Evolutionary conservation across 2,797 vertebrate genomes (phyloP).

Genomic region (Clamator glandarius): DNA sequence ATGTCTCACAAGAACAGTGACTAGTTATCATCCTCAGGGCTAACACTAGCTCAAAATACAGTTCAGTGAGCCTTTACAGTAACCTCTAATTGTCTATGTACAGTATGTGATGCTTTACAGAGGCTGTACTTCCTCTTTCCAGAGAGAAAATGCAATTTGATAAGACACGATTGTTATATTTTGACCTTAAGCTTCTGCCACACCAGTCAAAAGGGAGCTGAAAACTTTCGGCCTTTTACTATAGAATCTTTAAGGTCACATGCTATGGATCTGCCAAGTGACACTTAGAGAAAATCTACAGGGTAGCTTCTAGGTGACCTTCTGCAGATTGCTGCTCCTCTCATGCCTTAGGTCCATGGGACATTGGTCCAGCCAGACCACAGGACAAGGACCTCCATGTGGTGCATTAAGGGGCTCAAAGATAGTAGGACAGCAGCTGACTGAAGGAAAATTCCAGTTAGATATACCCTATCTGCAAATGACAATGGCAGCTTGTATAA

Average conservation of each 20-base stretch:
- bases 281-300: not conserved
- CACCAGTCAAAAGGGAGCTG: constrained; percentile 20
- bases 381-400: not conserved
- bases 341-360: not conserved
- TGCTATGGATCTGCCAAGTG: not conserved
- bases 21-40: constrained; percentile 57
- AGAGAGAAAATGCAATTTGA: constrained; percentile 7
- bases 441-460: not conserved
- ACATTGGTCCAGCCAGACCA: not conserved
- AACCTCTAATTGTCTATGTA: constrained; percentile 32
- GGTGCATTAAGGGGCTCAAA: not conserved
- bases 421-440: not conserved
- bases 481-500: not conserved
- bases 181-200: not conserved
- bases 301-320: not conserved
- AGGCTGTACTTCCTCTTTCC: constrained; percentile 22
- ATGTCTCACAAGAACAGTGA: constrained; percentile 70
- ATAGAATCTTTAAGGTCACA: not conserved
- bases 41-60: constrained; percentile 24
- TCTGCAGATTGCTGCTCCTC: not conserved
- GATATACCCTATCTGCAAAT: not conserved
- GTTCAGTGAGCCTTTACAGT: constrained; percentile 35
- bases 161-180: not conserved
- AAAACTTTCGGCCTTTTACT: not conserved
- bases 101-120: not conserved